A percentile compares a stretch with the other conserved stretches of the same genome.
Evolutionary conservation across 92 coral and sea anemone genomes (phyloP).

Genomic region (Phenganax stokvisi): DNA sequence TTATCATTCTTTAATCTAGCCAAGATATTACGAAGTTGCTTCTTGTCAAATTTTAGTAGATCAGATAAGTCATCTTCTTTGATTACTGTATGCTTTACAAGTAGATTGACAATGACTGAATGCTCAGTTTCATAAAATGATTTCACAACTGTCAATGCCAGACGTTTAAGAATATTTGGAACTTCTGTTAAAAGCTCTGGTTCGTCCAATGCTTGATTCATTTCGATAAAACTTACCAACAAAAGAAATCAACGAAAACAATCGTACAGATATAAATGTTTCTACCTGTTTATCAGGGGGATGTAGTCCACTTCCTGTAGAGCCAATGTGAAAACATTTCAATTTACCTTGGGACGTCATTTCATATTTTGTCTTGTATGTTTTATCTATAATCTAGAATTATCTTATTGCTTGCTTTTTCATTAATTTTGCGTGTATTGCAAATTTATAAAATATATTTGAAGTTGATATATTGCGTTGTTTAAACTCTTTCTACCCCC

Average conservation of each 20-base stretch:
- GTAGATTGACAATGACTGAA: conserved; percentile 63
- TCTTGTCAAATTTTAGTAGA: conserved; percentile 75
- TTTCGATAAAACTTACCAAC: conserved; percentile 4
- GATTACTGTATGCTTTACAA: conserved; percentile 77
- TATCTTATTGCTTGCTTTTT: too few species aligned
- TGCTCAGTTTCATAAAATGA: conserved; percentile 91
- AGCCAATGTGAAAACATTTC: too few species aligned
- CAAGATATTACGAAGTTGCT: conserved; percentile 71
- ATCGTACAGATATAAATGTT: too few species aligned
- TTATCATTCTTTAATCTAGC: conserved; percentile 84
- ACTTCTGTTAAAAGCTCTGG: conserved; percentile 80
- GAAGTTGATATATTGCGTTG: too few species aligned
- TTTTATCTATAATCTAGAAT: too few species aligned
- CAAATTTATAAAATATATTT: too few species aligned
- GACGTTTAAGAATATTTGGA: conserved; percentile 73
- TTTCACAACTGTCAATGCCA: conserved; percentile 68
- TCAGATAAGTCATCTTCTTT: conserved; percentile 92
- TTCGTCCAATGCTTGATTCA: conserved; percentile 84
- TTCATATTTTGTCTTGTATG: too few species aligned
- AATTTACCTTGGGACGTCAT: too few species aligned
- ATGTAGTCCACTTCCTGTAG: too few species aligned
- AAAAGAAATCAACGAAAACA: too few species aligned
- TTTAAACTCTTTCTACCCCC: background rate
- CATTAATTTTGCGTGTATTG: too few species aligned
- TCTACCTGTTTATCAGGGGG: too few species aligned